phyloP scores from a whole-genome alignment of 2,888 invertebrate species.

The Heliconius ismenius region DNA sequence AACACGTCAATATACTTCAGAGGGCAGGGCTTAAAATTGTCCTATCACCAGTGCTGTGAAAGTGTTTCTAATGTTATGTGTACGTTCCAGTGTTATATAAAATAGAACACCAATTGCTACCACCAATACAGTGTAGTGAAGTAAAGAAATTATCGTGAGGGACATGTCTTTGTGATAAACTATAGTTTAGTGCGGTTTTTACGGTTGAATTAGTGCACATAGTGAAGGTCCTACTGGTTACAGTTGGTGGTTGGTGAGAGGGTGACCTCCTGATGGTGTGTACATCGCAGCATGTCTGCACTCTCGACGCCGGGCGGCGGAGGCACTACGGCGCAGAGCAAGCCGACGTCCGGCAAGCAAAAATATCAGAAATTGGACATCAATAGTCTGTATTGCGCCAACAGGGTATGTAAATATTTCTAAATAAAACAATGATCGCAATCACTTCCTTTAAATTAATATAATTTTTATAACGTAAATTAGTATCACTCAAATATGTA shows the following conservation, averaged over 20 bases:
- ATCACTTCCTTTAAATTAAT: background rate
- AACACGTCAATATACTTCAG: constrained; percentile 79
- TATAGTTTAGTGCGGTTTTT: constrained; percentile 49
- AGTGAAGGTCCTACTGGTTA: constrained; percentile 62
- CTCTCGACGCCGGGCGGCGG: constrained; percentile 91
- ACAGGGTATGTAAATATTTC: constrained; percentile 83
- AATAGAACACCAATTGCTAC: constrained; percentile 27
- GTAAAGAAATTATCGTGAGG: constrained; percentile 50
- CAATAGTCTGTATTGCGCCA: constrained; percentile 96
- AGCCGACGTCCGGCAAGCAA: constrained; percentile 89
- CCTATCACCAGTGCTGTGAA: constrained; percentile 69
- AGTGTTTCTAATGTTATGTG: constrained; percentile 61
- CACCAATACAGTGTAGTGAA: constrained; percentile 38
- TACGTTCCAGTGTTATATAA: constrained; percentile 36
- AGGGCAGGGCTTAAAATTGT: constrained; percentile 74
- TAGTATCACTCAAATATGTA: background rate
- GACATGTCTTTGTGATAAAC: constrained; percentile 51
- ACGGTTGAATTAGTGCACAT: constrained; percentile 49
- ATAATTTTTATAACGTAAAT: background rate
- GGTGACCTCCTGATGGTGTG: constrained; percentile 89
- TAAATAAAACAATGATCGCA: background rate
- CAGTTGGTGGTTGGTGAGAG: constrained; percentile 79
- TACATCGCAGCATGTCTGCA: constrained; percentile 98
- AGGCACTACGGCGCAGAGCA: constrained; percentile 81
- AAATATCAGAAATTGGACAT: constrained; percentile 98